Conservation (phyloP, 2,797 vertebrate genomes). For the Alca torda region DNA sequence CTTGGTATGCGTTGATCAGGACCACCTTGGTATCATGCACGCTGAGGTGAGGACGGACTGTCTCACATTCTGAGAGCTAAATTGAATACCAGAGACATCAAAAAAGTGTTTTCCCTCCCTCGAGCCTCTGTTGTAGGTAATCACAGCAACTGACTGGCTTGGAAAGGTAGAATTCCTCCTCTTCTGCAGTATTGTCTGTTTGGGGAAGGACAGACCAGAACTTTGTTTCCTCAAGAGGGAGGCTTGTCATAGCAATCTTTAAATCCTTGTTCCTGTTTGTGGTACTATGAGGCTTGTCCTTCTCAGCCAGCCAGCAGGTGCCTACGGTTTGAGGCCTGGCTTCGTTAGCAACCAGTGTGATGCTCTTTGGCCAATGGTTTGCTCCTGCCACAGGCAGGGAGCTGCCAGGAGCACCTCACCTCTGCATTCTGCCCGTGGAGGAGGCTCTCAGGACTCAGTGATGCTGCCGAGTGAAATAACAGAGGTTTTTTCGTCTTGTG, state of each 20-base stretch:
- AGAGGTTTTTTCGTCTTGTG: background rate
- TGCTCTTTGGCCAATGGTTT: background rate
- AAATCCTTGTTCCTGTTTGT: background rate
- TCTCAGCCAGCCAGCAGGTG: background rate
- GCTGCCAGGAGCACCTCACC: background rate
- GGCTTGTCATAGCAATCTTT: background rate
- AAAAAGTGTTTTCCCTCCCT: background rate
- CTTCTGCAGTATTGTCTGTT: background rate
- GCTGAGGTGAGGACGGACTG: background rate
- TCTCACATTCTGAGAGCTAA: background rate
- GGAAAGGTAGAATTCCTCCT: background rate
- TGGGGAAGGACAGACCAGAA: background rate
- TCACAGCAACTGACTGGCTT: background rate
- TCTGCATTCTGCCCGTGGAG: background rate
- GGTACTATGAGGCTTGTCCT: background rate
- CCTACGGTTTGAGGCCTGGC: background rate
- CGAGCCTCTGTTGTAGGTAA: background rate
- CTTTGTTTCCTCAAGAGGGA: background rate
- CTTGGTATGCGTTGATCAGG: background rate
- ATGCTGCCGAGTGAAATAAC: background rate
- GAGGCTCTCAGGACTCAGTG: background rate
- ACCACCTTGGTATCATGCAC: rapidly evolving
- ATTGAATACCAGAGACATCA: rapidly evolving
- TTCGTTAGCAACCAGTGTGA: background rate
- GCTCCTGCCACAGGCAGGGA: background rate